Evolutionary conservation across 1,140 invertebrate genomes (phyloP).

Genomic region (Grapholita molesta): DNA sequence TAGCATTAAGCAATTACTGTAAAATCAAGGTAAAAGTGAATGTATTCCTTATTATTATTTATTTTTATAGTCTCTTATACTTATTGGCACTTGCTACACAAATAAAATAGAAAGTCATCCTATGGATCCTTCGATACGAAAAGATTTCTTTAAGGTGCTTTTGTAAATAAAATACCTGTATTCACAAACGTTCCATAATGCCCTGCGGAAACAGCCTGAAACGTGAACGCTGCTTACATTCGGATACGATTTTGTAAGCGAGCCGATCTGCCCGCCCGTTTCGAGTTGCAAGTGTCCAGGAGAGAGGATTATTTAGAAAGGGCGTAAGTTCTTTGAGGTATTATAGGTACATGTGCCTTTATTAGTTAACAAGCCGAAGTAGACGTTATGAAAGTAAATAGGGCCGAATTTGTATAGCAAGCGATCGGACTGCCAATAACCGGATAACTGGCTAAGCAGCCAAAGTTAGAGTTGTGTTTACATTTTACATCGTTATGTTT

Average conservation of each 20-base stretch:
- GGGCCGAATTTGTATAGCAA: constrained; percentile 29
- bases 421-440: constrained; percentile 28
- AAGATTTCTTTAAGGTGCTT: background rate
- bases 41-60: too few relatives aligned
- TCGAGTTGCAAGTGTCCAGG: constrained; percentile 40
- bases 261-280: constrained; percentile 19
- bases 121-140: too few relatives aligned
- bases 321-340: background rate
- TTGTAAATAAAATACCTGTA: background rate
- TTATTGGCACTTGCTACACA: too few relatives aligned
- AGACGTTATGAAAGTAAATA: constrained; percentile 29
- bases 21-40: too few relatives aligned
- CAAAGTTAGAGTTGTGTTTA: background rate
- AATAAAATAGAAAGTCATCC: too few relatives aligned
- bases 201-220: background rate
- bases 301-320: background rate
- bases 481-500: background rate
- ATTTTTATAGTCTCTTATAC: too few relatives aligned
- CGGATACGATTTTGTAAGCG: constrained; percentile 25
- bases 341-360: background rate
- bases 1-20: too few relatives aligned
- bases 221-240: background rate
- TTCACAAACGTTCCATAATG: background rate
- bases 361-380: background rate
- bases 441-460: constrained; percentile 15